Base-by-base conservation (phyloP, 2,797 vertebrate species). In the Danio jaintianensis region DNA sequence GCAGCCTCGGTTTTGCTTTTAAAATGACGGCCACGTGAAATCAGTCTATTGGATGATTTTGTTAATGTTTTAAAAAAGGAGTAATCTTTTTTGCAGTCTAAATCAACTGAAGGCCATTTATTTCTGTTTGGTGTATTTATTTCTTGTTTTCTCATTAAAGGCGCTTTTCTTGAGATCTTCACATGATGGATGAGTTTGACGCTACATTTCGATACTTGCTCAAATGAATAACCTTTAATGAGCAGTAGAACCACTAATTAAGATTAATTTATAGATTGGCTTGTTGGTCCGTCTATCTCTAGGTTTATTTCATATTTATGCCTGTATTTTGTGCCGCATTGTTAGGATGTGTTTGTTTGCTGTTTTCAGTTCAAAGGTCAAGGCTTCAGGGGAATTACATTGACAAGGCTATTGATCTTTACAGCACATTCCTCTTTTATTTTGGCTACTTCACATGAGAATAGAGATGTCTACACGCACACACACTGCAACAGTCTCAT, bases 391-490 rank as follows among this genome's bases (percentile, higher is more conserved):
- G 50, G 40, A 61, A 58, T 82, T 40, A 20, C 45, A 69, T 76
- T 18, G 52, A 64, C 16, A n/a, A 10, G 16, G 20, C 38, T 77
- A n/a, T 77, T 63, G 59, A 77, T 77, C 59, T 3, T 53, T 61
- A 75, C 13, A 4, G 2, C 12, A 16, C 7, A 62, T 50, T 63
- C 59, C 11, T 70, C 43, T 45, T 43, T 63, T 70, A 55, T 56
- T 52, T 38, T 22, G 36, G 4, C 47, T 61, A 8, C 48, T 15
- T 45, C 15, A 36, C 20, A 22, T 45, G 15, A 45, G 4, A 63
- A 58, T 74, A 38, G 53, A 63, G 29, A 71, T 38, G 45, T n/a
- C 3, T 81, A 83, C 72, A 81, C 74, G 67, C 83, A 66, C 80
- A 76, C 15, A n/a, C 16, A 6, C 11, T n/a, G n/a, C n/a, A n/a